Evolutionary conservation across 2,888 invertebrate genomes (phyloP), one percentile per base, ranked within the genome.

Genomic region (Lamproptera curius): DNA sequence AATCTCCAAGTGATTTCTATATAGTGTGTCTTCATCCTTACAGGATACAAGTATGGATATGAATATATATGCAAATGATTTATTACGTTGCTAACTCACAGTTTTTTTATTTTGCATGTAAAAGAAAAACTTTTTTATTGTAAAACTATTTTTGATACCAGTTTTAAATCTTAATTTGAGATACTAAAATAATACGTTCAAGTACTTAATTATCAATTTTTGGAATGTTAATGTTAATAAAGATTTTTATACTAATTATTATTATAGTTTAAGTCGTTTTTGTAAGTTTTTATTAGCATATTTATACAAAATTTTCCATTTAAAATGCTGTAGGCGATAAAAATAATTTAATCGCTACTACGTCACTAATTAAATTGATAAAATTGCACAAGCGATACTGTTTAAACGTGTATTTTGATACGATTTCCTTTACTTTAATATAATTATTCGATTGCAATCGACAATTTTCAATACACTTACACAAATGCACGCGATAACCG

Each of bases 31-130:
- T 31, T 13, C 31, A 31, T 31, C 11, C 13, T 31, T 31, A 31
- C n/a, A n/a, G 20, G 6, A 20, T 20, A 20, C 20, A 20, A 20
- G 20, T 20, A 31, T 31, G 31, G n/a, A 13, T 13, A 31, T 2
- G 6, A n/a, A 11, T 31, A n/a, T 36, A 42, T 36, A 41, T 36
- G 36, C 15, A 20, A 39, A 33, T 38, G 31, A 38, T 31, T 38
- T 15, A 44, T 38, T n/a, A 17, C 20, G 20, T 23, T 13, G 13
- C 16, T 28, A 31, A 42, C 38, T 11, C 11, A 37, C 14, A 43
- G n/a, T n/a, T n/a, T n/a, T n/a, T n/a, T n/a, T n/a, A n/a, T n/a
- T n/a, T n/a, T n/a, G n/a, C n/a, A n/a, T n/a, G n/a, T n/a, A n/a
- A n/a, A n/a, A n/a, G n/a, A n/a, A n/a, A n/a, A n/a, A n/a, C n/a